These are phyloP conservation scores for Falco biarmicus DNA, from an alignment of 2,797 vertebrate genomes.

Conservation along the genomic window DNA sequence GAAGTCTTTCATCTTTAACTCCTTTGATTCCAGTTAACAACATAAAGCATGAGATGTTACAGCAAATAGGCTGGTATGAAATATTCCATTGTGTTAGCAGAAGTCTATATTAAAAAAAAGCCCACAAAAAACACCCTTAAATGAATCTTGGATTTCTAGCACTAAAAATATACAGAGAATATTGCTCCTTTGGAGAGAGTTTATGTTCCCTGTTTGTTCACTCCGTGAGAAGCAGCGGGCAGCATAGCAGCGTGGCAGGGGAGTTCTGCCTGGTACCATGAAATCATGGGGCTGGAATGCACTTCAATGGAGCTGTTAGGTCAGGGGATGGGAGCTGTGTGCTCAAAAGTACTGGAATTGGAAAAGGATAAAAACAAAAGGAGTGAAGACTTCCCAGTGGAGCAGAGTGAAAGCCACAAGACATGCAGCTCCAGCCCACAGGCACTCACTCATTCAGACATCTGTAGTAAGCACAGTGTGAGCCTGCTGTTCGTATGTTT, in stretches of 20 bases:
- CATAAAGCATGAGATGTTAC: slow-evolving; percentile 5
- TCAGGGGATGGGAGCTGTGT: slow-evolving; percentile 71
- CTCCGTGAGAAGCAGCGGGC: slow-evolving; percentile 67
- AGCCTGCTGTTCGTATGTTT: slow-evolving; percentile 23
- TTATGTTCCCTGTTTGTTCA: slow-evolving; percentile 73
- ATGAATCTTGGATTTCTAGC: slow-evolving; percentile 65
- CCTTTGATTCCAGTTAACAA: slow-evolving; percentile 52
- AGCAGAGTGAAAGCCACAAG: slow-evolving; percentile 72
- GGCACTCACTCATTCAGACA: slow-evolving; percentile 54
- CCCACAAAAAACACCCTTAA: slow-evolving; percentile 34
- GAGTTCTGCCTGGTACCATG: slow-evolving; percentile 75
- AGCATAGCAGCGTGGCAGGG: slow-evolving; percentile 73
- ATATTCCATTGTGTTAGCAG: slow-evolving; percentile 68
- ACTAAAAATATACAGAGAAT: slow-evolving; percentile 77
- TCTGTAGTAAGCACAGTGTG: slow-evolving; percentile 33
- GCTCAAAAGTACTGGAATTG: slow-evolving; percentile 65
- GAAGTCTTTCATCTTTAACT: slow-evolving; percentile 63
- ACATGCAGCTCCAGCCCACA: slow-evolving; percentile 64
- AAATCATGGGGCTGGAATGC: slow-evolving; percentile 80
- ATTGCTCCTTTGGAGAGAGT: slow-evolving; percentile 59
- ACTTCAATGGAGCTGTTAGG: slow-evolving; percentile 62
- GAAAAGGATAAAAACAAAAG: slow-evolving; percentile 74
- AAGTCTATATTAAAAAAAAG: slow-evolving; percentile 69
- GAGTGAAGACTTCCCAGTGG: slow-evolving; percentile 57
- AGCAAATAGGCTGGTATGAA: slow-evolving; percentile 63